Percentiles rank a stretch among this genome's conserved stretches.
Conservation (phyloP, 2,888 invertebrate genomes). For the Clostera curtula region DNA sequence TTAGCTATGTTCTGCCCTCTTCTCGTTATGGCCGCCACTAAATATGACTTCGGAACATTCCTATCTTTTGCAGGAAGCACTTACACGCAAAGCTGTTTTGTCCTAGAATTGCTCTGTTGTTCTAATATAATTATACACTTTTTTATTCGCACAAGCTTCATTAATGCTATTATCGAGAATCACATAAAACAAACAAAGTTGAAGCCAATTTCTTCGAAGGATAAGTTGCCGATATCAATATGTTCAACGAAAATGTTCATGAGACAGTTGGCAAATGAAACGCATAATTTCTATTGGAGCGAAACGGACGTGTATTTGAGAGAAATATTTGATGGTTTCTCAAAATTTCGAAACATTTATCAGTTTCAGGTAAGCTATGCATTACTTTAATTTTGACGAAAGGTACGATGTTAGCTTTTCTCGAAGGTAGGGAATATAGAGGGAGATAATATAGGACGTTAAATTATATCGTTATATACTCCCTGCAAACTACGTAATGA, state of each 20-base stretch:
- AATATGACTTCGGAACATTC: conserved; percentile 9
- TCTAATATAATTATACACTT: conserved; percentile 37
- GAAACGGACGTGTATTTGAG: conserved; percentile 32
- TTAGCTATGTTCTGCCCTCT: conserved; percentile 10
- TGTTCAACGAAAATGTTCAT: conserved; percentile 20
- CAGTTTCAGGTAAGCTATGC: conserved; percentile 38
- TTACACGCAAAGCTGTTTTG: conserved; percentile 25
- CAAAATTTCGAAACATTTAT: conserved; percentile 25
- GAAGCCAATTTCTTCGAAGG: conserved; percentile 5
- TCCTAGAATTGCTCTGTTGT: conserved; percentile 34
- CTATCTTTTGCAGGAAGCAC: conserved; percentile 14
- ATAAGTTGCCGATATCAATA: conserved; percentile 5
- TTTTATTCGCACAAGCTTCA: conserved; percentile 29
- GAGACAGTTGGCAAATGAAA: conserved; percentile 26
- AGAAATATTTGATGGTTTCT: conserved; percentile 31
- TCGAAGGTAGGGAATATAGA: no score
- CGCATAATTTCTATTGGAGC: conserved; percentile 29
- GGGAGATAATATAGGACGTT: no score
- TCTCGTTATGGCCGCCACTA: conserved; percentile 8
- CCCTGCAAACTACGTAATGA: no score
- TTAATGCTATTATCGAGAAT: conserved; percentile 41
- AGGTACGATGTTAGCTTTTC: no score
- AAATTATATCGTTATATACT: no score
- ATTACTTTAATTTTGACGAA: no score
- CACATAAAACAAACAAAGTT: conserved; percentile 23